Percentiles rank a stretch among this genome's conserved stretches.
Evolutionary conservation across 2,113 vertebrate species (phyloP).

Genomic region (Ia io): DNA sequence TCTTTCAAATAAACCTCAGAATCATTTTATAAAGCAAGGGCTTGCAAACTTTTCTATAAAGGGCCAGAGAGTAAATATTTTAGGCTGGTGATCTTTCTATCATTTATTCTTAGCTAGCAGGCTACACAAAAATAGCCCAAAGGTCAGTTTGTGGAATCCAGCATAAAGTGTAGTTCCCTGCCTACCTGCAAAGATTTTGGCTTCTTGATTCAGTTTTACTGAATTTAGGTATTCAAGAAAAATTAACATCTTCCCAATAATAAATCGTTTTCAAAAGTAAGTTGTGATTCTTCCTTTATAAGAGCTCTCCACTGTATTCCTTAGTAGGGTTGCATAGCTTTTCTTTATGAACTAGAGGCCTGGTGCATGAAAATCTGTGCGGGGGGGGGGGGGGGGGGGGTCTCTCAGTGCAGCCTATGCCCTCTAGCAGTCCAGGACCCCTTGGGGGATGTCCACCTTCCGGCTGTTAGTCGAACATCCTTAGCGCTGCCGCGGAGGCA

Average conservation of each 20-base stretch:
- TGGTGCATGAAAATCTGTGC: too few species aligned
- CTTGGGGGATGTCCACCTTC: too few species aligned
- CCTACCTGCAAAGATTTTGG: neutral
- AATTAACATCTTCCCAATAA: neutral
- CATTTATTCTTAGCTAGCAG: neutral
- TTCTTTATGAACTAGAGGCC: neutral
- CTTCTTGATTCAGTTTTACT: neutral
- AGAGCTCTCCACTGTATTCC: neutral
- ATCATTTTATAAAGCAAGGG: neutral
- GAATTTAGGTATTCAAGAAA: neutral
- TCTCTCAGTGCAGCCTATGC: too few species aligned
- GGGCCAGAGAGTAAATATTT: neutral
- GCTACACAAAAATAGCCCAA: neutral
- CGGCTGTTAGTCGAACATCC: too few species aligned
- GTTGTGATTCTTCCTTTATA: neutral
- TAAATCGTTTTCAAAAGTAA: neutral
- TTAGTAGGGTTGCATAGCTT: neutral
- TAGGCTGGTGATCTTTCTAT: neutral
- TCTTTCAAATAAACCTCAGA: constrained; percentile 17
- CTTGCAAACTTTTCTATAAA: neutral
- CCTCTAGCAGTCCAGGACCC: too few species aligned
- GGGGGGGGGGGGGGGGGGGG: too few species aligned
- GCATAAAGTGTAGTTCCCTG: neutral
- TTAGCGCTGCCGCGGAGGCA: too few species aligned
- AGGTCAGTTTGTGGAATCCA: neutral